A percentile compares a stretch with the other conserved stretches of the same genome.
phyloP scores from a whole-genome alignment of 2,113 vertebrate genomes.

The Microcebus ravelobensis region DNA sequence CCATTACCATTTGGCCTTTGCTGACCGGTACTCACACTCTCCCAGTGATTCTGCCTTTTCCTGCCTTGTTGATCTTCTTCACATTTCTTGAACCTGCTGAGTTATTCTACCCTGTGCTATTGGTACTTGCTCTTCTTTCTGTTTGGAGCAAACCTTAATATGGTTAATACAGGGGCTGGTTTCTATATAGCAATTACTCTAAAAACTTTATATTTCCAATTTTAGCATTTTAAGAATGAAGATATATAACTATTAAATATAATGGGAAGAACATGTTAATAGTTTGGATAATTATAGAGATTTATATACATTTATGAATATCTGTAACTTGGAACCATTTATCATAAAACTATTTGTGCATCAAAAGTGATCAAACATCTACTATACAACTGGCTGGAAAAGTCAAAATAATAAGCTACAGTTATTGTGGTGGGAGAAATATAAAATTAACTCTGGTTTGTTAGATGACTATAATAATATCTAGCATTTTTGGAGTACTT shows the following conservation, averaged over 20 bases:
- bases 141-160: neutral
- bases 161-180: neutral
- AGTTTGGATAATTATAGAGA: neutral
- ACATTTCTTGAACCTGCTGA: neutral
- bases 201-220: neutral
- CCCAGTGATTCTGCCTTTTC: neutral
- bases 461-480: neutral
- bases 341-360: neutral
- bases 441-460: neutral
- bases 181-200: neutral
- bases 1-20: neutral
- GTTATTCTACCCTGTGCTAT: neutral
- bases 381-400: neutral
- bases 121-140: neutral
- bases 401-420: neutral
- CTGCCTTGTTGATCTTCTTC: neutral
- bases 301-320: neutral
- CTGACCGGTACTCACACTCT: rapidly evolving
- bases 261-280: neutral
- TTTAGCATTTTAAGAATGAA: neutral
- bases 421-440: rapidly evolving
- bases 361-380: neutral
- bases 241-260: neutral
- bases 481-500: neutral
- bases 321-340: neutral